A percentile compares a stretch with the other conserved stretches of the same genome.
Evolutionary conservation across 2,888 invertebrate species (phyloP).

Genomic region (Autographa pulchrina): DNA sequence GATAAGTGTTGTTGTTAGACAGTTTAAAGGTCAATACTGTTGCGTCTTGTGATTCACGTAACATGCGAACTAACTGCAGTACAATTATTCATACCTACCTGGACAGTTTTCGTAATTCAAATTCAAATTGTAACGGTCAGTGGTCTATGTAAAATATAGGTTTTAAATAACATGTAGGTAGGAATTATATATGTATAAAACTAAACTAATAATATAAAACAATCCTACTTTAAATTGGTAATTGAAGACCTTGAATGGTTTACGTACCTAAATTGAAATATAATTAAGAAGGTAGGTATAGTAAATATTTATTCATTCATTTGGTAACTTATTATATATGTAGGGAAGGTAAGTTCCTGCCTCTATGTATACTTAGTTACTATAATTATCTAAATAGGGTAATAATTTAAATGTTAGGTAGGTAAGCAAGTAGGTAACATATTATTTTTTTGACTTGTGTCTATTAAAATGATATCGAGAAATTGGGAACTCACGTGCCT

Average conservation of each 20-base stretch:
- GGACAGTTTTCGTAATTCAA: not conserved
- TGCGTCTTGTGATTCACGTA: slow-evolving; percentile 28
- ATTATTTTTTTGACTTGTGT: too few species aligned
- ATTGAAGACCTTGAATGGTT: not conserved
- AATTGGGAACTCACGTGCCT: too few species aligned
- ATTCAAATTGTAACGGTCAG: slow-evolving; percentile 4
- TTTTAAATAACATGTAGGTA: not conserved
- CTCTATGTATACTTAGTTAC: too few species aligned
- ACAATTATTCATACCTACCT: not conserved
- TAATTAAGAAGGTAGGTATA: not conserved
- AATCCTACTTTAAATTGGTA: not conserved
- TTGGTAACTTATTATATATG: too few species aligned
- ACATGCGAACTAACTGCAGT: not conserved
- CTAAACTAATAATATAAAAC: not conserved
- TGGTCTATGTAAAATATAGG: not conserved
- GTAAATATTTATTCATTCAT: too few species aligned
- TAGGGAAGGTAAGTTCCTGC: too few species aligned
- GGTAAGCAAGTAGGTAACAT: too few species aligned
- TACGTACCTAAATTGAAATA: slow-evolving; percentile 6
- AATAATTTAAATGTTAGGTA: too few species aligned
- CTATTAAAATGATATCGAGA: too few species aligned
- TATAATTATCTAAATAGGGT: too few species aligned
- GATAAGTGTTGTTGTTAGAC: slow-evolving; percentile 34
- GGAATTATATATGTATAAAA: not conserved
- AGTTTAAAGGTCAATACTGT: slow-evolving; percentile 25